Conservation (phyloP, 2,888 invertebrate genomes). For the Embidobia sp. region DNA sequence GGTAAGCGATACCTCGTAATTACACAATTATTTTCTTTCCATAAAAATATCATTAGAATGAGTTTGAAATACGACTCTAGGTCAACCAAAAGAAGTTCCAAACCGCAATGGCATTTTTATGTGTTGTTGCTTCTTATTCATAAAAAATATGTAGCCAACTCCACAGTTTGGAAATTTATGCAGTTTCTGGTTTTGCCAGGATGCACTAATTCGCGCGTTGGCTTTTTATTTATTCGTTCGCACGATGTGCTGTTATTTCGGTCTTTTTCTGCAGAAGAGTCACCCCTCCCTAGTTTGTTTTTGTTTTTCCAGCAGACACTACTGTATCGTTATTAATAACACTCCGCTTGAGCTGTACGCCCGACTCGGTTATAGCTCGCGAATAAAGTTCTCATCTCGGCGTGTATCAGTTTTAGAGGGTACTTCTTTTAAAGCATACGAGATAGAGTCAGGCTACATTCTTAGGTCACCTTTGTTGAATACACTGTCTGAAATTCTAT, state of each 20-base stretch:
- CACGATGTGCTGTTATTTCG: constrained; percentile 50
- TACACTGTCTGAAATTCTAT: not conserved
- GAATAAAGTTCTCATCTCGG: constrained; percentile 46
- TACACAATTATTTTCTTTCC: too few relatives aligned
- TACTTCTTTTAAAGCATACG: constrained; percentile 31
- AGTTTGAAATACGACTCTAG: too few relatives aligned
- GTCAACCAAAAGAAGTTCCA: constrained; percentile 6
- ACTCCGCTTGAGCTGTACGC: constrained; percentile 51
- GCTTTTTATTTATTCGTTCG: constrained; percentile 71
- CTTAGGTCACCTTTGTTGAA: constrained; percentile 14
- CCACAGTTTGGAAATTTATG: constrained; percentile 69
- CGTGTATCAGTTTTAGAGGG: constrained; percentile 28
- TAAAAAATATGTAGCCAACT: constrained; percentile 46
- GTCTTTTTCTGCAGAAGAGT: constrained; percentile 42
- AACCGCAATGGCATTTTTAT: constrained; percentile 40
- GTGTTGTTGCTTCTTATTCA: constrained; percentile 41
- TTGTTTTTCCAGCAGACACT: constrained; percentile 47
- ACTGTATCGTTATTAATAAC: constrained; percentile 59
- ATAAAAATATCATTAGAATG: too few relatives aligned
- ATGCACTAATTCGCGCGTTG: constrained; percentile 70
- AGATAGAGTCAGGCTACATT: constrained; percentile 14
- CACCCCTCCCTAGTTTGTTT: constrained; percentile 22
- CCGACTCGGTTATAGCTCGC: constrained; percentile 18
- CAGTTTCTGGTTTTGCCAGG: constrained; percentile 73
- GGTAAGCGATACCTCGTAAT: too few relatives aligned